phyloP scores from a whole-genome alignment of 2,797 vertebrate genomes.

The Carduelis carduelis region DNA sequence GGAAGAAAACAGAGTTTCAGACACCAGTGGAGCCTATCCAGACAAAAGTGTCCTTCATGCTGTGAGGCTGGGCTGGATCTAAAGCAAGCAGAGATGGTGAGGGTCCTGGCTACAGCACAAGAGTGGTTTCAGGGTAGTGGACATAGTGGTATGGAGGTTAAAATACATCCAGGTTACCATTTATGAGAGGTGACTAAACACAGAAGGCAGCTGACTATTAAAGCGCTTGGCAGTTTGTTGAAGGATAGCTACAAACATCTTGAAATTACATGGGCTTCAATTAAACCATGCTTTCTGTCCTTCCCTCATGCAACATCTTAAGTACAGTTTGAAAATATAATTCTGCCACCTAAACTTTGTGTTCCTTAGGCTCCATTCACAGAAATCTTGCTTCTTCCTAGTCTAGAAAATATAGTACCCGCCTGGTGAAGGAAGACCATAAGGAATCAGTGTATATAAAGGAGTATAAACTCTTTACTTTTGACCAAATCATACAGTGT shows the following conservation, averaged over 20 bases:
- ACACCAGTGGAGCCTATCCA: accelerated
- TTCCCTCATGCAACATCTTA: background rate
- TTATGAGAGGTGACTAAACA: background rate
- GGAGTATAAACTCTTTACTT: background rate
- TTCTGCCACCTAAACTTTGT: background rate
- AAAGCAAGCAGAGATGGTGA: background rate
- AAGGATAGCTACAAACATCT: background rate
- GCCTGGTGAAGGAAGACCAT: background rate
- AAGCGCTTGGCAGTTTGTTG: background rate
- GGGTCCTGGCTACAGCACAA: background rate
- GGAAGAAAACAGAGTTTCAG: background rate
- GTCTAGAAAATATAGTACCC: background rate
- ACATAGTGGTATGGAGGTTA: background rate
- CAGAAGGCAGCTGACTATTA: background rate
- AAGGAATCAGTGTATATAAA: background rate
- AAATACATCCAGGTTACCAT: background rate
- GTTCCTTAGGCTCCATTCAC: background rate
- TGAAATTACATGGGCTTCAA: background rate
- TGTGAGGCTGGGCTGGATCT: background rate
- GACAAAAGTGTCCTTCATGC: accelerated
- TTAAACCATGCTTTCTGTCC: background rate
- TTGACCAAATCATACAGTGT: background rate
- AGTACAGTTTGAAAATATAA: background rate
- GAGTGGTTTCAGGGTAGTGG: background rate
- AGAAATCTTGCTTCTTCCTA: background rate